Percentiles rank a stretch among this genome's conserved stretches.
Conservation (phyloP, 2,797 vertebrate genomes). For the Balearica regulorum region DNA sequence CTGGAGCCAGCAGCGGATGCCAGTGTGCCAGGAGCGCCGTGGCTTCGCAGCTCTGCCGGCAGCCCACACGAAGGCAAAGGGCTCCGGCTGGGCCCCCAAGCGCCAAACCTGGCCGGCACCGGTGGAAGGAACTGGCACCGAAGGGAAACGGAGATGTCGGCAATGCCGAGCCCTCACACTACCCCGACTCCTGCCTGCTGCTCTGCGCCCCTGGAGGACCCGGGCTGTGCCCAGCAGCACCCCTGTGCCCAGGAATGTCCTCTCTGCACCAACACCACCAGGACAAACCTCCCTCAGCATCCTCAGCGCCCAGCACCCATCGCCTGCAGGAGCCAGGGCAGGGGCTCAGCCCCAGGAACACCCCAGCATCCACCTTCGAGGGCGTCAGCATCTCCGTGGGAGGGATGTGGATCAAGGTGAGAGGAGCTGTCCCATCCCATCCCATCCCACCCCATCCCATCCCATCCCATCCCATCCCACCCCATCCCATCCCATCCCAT, state of each 20-base stretch:
- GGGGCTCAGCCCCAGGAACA: fast-evolving
- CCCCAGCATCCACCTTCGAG: fast-evolving
- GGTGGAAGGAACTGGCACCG: background rate
- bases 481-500: background rate
- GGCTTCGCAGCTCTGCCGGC: background rate
- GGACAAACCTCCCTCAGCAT: background rate
- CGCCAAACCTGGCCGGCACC: fast-evolving
- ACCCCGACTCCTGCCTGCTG: background rate
- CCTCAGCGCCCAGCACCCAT: too few relatives aligned
- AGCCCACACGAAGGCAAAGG: fast-evolving
- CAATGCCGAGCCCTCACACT: background rate
- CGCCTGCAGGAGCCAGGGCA: fast-evolving
- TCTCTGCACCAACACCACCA: too few relatives aligned
- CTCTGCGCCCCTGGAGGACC: background rate
- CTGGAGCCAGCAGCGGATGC: background rate
- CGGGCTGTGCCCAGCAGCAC: background rate
- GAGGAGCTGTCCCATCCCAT: background rate
- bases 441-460: background rate
- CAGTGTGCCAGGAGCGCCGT: fast-evolving
- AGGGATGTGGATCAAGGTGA: background rate
- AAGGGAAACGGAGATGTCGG: background rate
- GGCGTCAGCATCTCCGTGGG: background rate
- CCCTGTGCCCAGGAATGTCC: background rate
- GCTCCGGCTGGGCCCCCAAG: fast-evolving
- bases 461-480: too few relatives aligned